Conservation (phyloP, 2,888 invertebrate species). For the Hedychridium roseum region DNA sequence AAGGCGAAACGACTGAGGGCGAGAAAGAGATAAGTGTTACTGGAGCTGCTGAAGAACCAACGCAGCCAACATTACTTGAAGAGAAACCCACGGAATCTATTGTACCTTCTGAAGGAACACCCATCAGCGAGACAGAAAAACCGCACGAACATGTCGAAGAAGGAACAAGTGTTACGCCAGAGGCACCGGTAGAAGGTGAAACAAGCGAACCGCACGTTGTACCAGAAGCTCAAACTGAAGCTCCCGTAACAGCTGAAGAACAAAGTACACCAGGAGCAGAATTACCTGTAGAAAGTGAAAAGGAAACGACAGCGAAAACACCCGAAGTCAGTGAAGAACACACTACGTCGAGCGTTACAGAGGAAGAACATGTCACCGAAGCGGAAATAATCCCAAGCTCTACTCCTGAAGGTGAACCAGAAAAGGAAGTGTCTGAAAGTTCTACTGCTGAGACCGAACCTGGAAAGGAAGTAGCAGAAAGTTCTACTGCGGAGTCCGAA, state of each 20-base stretch:
- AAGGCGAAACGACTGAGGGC: slow-evolving; percentile 15
- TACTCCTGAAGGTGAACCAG: no score
- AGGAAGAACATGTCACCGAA: slow-evolving; percentile 11
- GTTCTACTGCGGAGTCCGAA: slow-evolving; percentile 11
- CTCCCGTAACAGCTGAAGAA: slow-evolving; percentile 9
- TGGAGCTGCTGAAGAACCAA: slow-evolving; percentile 7
- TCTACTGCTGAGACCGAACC: slow-evolving; percentile 14
- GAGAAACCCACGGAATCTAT: slow-evolving; percentile 8
- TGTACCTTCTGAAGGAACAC: slow-evolving; percentile 18
- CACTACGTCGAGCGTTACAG: neutral
- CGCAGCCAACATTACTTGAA: slow-evolving; percentile 1
- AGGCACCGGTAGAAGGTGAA: slow-evolving; percentile 24
- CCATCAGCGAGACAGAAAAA: slow-evolving; percentile 17
- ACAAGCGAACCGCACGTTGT: slow-evolving; percentile 8
- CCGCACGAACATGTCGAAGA: slow-evolving; percentile 22
- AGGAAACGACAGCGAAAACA: slow-evolving; percentile 3
- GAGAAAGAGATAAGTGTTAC: slow-evolving; percentile 8
- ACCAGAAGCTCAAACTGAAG: slow-evolving; percentile 17
- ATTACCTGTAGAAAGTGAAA: slow-evolving; percentile 12
- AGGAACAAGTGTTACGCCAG: slow-evolving; percentile 21
- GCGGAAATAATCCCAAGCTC: slow-evolving; percentile 6
- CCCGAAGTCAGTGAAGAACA: slow-evolving; percentile 4
- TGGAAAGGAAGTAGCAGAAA: slow-evolving; percentile 14
- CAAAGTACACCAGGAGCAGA: slow-evolving; percentile 8
- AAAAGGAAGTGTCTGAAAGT: slow-evolving; percentile 10